A percentile compares a stretch with the other conserved stretches of the same genome.
Evolutionary conservation across 2,113 vertebrate genomes (phyloP).

Genomic region (Gobius niger): DNA sequence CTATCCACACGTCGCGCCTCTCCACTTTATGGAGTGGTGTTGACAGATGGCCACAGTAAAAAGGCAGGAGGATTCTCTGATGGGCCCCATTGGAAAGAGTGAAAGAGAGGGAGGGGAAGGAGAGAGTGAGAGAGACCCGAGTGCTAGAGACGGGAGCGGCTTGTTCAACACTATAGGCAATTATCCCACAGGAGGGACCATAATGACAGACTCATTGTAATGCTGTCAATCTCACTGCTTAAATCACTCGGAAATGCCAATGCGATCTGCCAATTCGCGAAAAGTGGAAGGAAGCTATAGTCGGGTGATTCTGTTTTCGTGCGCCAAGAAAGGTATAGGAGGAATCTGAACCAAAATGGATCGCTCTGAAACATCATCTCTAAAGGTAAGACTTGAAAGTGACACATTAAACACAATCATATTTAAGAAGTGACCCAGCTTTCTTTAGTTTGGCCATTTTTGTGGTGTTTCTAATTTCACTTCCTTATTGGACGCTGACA

Average conservation of each 20-base stretch:
- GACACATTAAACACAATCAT: too few species aligned
- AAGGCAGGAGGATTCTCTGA: slow-evolving; percentile 58
- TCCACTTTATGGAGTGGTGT: slow-evolving; percentile 66
- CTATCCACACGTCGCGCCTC: slow-evolving; percentile 50
- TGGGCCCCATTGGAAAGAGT: slow-evolving; percentile 40
- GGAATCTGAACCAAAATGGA: slow-evolving; percentile 26
- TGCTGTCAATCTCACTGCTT: slow-evolving; percentile 55
- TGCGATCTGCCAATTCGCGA: slow-evolving; percentile 31
- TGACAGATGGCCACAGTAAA: slow-evolving; percentile 74
- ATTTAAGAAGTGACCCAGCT: too few species aligned
- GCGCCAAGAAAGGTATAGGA: slow-evolving; percentile 31
- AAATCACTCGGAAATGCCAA: slow-evolving; percentile 58
- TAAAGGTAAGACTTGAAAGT: not conserved
- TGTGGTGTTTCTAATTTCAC: too few species aligned
- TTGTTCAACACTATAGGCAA: slow-evolving; percentile 62
- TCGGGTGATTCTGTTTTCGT: slow-evolving; percentile 34
- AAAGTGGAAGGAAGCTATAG: slow-evolving; percentile 21
- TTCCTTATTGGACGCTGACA: too few species aligned
- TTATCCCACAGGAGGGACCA: slow-evolving; percentile 62
- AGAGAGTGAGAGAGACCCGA: slow-evolving; percentile 23
- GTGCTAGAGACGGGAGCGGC: slow-evolving; percentile 41
- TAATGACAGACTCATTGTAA: slow-evolving; percentile 60
- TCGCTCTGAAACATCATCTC: slow-evolving; percentile 17
- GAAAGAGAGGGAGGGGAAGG: not conserved
- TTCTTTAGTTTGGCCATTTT: too few species aligned